phyloP scores from a whole-genome alignment of 2,113 vertebrate genomes.

The Cathartes aura region DNA sequence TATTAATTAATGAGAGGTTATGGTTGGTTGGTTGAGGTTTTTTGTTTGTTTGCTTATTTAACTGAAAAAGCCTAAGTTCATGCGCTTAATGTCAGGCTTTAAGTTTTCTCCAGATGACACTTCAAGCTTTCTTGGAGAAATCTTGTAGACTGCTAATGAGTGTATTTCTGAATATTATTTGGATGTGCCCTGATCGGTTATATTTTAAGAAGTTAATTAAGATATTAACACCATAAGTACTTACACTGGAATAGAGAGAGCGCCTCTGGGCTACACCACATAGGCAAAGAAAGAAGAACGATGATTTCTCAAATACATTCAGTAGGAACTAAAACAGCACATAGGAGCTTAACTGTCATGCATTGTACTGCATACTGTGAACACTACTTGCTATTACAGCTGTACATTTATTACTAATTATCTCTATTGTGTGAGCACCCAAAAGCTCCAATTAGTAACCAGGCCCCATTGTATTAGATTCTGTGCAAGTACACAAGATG shows the following conservation, averaged over 20 bases:
- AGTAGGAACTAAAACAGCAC: background rate
- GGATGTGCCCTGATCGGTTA: background rate
- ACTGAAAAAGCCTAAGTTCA: background rate
- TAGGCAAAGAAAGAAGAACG: background rate
- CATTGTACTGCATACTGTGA: background rate
- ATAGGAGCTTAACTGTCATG: background rate
- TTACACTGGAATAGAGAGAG: background rate
- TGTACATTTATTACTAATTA: constrained; percentile 20
- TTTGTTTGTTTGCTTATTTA: background rate
- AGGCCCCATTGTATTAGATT: background rate
- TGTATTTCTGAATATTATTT: background rate
- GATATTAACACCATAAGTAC: background rate
- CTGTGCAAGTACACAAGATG: constrained; percentile 1
- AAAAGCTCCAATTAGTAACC: constrained; percentile 21
- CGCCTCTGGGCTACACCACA: background rate
- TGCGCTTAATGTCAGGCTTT: background rate
- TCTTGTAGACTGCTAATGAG: background rate
- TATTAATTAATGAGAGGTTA: background rate
- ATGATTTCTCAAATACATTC: background rate
- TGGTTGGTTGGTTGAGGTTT: background rate
- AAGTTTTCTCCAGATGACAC: background rate
- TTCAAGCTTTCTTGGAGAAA: background rate
- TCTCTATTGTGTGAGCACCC: background rate
- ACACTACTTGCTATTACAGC: background rate
- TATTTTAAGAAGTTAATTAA: background rate